Conservation (phyloP, 1,140 invertebrate species). For the Drosophila littoralis region DNA sequence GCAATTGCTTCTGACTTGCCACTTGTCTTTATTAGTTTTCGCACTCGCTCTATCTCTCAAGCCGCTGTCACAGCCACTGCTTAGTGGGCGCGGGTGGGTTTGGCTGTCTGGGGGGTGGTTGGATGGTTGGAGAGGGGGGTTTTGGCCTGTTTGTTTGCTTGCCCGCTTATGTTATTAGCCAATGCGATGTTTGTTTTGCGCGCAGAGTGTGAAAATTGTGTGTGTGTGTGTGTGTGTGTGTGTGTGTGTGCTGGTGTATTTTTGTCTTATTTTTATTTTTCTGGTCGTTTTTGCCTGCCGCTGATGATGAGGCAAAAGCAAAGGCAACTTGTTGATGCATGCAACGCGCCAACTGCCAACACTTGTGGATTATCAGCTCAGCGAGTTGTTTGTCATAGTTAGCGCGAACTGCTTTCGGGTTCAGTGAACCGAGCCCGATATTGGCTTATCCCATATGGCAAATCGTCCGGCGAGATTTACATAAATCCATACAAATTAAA, state of each 20-base stretch:
- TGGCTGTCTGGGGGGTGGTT: neutral
- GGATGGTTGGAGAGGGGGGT: slow-evolving; percentile 5
- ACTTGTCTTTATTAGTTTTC: slow-evolving; percentile 82
- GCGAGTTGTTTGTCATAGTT: slow-evolving; percentile 37
- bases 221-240: slow-evolving; percentile 7
- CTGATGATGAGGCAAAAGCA: slow-evolving; percentile 16
- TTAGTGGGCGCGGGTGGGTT: slow-evolving; percentile 6
- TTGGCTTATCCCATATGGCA: neutral
- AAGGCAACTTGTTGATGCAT: slow-evolving; percentile 60
- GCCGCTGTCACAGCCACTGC: slow-evolving; percentile 47
- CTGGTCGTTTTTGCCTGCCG: neutral
- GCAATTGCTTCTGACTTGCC: slow-evolving; percentile 68
- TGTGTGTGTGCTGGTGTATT: neutral
- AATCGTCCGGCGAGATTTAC: slow-evolving; percentile 45
- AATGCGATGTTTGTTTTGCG: slow-evolving; percentile 65
- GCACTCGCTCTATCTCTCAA: slow-evolving; percentile 37
- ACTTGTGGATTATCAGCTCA: slow-evolving; percentile 39
- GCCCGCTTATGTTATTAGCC: slow-evolving; percentile 79
- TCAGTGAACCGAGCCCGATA: slow-evolving; percentile 28
- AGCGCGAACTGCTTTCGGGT: slow-evolving; percentile 16
- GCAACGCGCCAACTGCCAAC: slow-evolving; percentile 45
- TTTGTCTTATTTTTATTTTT: slow-evolving; percentile 3
- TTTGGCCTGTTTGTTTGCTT: slow-evolving; percentile 62
- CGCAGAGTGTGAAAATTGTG: slow-evolving; percentile 61
- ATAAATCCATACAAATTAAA: slow-evolving; percentile 65